These are phyloP conservation scores for Heterohyrax brucei DNA, from an alignment of 2,797 vertebrate species.

Conservation along the genomic window DNA sequence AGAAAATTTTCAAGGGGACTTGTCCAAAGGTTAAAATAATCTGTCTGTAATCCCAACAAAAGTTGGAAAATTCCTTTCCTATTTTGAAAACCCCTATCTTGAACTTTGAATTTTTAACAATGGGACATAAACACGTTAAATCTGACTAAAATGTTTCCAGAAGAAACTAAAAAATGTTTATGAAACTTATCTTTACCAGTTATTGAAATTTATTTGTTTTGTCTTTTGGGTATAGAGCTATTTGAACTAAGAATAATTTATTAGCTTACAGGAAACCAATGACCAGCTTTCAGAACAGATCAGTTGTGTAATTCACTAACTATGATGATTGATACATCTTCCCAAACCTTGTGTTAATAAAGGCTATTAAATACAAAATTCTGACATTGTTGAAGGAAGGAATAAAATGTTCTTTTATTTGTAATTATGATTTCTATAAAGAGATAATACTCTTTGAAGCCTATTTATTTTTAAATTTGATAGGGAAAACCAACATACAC, in stretches of 20 bases:
- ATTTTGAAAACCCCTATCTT: slow-evolving; percentile 56
- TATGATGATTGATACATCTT: slow-evolving; percentile 52
- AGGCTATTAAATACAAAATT: slow-evolving; percentile 36
- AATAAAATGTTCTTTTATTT: not conserved
- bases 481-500: not conserved
- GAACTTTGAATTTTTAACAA: slow-evolving; percentile 57
- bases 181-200: slow-evolving; percentile 70
- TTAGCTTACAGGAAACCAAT: slow-evolving; percentile 75
- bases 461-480: not conserved
- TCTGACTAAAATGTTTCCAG: slow-evolving; percentile 71
- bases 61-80: not conserved
- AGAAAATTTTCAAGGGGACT: not conserved
- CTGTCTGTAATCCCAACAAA: not conserved
- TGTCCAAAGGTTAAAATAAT: not conserved
- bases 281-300: slow-evolving; percentile 72
- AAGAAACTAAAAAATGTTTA: slow-evolving; percentile 71
- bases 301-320: slow-evolving; percentile 56
- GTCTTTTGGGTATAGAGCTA: slow-evolving; percentile 62
- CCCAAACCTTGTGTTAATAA: slow-evolving; percentile 41
- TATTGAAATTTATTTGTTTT: slow-evolving; percentile 78
- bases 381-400: slow-evolving; percentile 43
- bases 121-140: slow-evolving; percentile 61
- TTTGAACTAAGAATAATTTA: slow-evolving; percentile 76
- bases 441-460: not conserved
- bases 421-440: slow-evolving; percentile 56